Conservation (phyloP, 2,888 invertebrate genomes). For the Dioctria rufipes region DNA sequence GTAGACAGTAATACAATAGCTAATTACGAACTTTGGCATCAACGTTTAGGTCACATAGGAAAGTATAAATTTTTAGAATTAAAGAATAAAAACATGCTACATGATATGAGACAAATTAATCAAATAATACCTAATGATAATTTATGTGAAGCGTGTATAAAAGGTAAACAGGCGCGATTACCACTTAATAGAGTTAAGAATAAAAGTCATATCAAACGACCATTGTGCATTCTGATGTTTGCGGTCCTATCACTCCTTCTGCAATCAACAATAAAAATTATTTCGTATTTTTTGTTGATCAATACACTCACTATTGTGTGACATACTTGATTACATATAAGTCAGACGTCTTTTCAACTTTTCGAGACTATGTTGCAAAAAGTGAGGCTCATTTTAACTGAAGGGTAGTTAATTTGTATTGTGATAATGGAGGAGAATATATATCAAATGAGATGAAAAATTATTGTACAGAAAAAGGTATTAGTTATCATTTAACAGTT, state of each 20-base stretch:
- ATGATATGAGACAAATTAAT: constrained; percentile 54
- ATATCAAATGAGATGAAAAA: constrained; percentile 64
- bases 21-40: constrained; percentile 60
- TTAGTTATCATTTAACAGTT: constrained; percentile 67
- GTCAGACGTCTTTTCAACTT: constrained; percentile 63
- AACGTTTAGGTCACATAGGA: constrained; percentile 60
- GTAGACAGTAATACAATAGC: no score
- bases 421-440: constrained; percentile 65
- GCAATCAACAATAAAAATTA: constrained; percentile 65
- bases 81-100: constrained; percentile 58
- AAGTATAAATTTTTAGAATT: constrained; percentile 60
- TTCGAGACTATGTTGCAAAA: constrained; percentile 61
- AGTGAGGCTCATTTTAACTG: constrained; percentile 63
- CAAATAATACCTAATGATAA: constrained; percentile 57
- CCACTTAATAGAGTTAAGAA: constrained; percentile 64
- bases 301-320: constrained; percentile 65
- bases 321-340: constrained; percentile 64
- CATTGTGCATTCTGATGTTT: no score
- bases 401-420: no score
- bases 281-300: constrained; percentile 65
- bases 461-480: constrained; percentile 65
- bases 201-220: constrained; percentile 62
- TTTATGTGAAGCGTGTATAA: no score
- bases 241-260: constrained; percentile 64
- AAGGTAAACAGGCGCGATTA: constrained; percentile 66